Evolutionary conservation across 64 coral and sea anemone genomes (phyloP), one percentile per base, ranked within the genome.

Genomic region (Orbicella faveolata): DNA sequence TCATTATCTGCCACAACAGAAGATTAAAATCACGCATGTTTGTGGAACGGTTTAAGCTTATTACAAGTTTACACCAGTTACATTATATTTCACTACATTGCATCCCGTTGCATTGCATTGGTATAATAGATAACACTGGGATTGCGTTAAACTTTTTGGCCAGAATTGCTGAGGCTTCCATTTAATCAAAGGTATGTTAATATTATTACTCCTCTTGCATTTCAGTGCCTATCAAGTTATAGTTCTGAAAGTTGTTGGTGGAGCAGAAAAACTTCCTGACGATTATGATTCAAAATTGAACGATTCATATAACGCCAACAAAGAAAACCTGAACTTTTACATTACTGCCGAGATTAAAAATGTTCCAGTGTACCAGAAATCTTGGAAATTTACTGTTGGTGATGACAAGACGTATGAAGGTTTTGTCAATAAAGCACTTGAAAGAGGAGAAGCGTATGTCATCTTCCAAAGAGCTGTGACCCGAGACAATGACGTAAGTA

Each of bases 361-460:
- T 52, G 33, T 20, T 75, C 68, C 26, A 33, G n/a, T 26, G 48
- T 9, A 34, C 2, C 34, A 55, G 1, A n/a, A 48, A 14, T 34
- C 84, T 9, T 74, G 26, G 55, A 21, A 74, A 34, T 69, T 87
- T 19, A 55, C 30, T 25, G 55, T 87, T 57, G 84, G 84, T 55
- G 84, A 87, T 2, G 74, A 57, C 15, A 75, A 17, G 15, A 35
- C 11, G 52, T 34, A 87, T 34, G 68, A 9, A 30, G 21, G 15
- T 5, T 87, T 33, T 53, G 54, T 26, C 16, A 87, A 87, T 55
- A 53, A 74, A 6, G 18, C 34, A 48, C 74, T 87, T 34, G n/a
- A 87, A 11, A 87, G 53, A 37, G 84, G 84, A 74, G n/a, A 65
- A 75, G 2, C 16, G 3, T 87, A 87, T n/a, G 34, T 55, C 33